Base-by-base conservation (phyloP, 1,140 invertebrate genomes). In the Caenorhabditis latens region DNA sequence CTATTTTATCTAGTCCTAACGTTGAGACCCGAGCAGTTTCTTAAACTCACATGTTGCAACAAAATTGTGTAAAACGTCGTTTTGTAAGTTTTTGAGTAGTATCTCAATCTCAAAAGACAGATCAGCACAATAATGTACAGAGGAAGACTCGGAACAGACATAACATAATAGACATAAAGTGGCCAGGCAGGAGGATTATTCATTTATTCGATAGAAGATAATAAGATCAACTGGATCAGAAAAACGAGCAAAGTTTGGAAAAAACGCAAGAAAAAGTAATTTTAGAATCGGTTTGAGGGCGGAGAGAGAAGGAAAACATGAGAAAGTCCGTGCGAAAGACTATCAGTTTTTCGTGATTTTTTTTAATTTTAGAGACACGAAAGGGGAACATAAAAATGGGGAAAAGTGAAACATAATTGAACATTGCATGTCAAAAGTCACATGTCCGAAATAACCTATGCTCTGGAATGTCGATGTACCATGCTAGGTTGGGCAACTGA, bases 51-150 rank as follows among this genome's bases (percentile, higher is more conserved):
- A 79, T 79, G 71, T 50, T 79, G 71, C 43, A 79, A 50, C 2
- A 79, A 46, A 50, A 79, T 79, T 2, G 71, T 79, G 24, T 79
- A 79, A 24, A 79, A 79, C 0, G 71, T 79, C 1, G 71, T 79
- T 3, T 32, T 79, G 14, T 79, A 79, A 9, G 46, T 79, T 53
- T 79, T 79, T 14, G 71, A 79, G 21, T n/a, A 79, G 9, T 13
- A 79, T 50, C 71, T 48, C 46, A 79, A 53, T n/a, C 71, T 79
- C 46, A 79, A 79, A 6, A 79, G n/a, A 24, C 71, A 79, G 4
- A 79, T 50, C 46, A 79, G 11, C 7, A 79, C 71, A 9, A 48
- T 11, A 79, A 79, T 32, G 14, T 79, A 79, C 8, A 79, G 24
- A 4, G 71, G 71, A 24, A 79, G 71, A 13, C 71, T 50, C 4